These are phyloP conservation scores for Gephyroberyx darwinii DNA, from an alignment of 2,797 vertebrate species.

Conservation along the genomic window DNA sequence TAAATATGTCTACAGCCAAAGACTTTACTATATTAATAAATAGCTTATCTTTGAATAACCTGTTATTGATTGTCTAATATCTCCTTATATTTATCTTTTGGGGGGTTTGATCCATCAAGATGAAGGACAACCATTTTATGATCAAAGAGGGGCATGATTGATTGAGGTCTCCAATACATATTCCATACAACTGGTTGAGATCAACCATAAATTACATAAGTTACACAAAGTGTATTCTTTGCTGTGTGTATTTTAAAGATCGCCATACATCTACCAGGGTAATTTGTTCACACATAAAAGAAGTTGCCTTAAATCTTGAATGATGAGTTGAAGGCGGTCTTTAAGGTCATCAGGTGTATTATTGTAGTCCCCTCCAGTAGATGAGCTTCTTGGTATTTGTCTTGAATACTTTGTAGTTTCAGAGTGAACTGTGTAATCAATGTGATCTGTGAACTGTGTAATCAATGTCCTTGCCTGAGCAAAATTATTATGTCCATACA, in stretches of 20 bases:
- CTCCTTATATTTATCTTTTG: not conserved
- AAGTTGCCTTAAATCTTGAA: not conserved
- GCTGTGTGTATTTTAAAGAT: not conserved
- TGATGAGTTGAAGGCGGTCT: not conserved
- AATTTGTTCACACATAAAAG: not conserved
- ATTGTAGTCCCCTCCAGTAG: slow-evolving; percentile 11
- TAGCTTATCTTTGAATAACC: not conserved
- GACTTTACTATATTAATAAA: not conserved
- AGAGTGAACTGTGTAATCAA: too few species aligned
- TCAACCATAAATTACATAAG: not conserved
- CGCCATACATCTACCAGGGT: not conserved
- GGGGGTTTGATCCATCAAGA: not conserved
- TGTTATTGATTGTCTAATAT: not conserved
- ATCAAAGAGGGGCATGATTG: not conserved
- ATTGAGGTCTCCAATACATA: not conserved
- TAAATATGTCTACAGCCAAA: not conserved
- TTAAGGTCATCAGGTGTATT: slow-evolving; percentile 7
- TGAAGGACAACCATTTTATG: not conserved
- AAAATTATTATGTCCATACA: not conserved
- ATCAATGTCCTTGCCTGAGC: not conserved
- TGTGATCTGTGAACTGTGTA: too few species aligned
- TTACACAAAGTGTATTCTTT: not conserved
- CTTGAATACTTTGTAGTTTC: not conserved
- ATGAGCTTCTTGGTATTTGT: slow-evolving; percentile 1
- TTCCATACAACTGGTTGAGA: not conserved